Evolutionary conservation across 2,888 invertebrate genomes (phyloP).

Genomic region (Melieria crassipennis): DNA sequence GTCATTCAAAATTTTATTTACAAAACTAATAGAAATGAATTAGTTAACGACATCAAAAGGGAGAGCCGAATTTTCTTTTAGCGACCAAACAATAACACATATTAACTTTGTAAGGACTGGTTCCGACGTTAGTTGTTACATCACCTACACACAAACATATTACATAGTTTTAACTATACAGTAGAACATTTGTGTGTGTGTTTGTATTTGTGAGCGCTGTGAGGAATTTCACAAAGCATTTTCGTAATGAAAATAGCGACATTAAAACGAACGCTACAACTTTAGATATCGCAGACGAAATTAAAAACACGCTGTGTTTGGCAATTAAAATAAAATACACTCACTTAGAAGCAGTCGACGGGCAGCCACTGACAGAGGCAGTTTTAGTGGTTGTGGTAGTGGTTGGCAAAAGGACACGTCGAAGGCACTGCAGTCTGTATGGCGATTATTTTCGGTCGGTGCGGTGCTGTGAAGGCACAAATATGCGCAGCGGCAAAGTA

Average conservation of each 20-base stretch:
- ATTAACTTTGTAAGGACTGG: neutral
- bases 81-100: neutral
- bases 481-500: conserved; percentile 21
- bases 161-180: too few relatives aligned
- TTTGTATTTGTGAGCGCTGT: conserved; percentile 8
- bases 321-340: conserved; percentile 57
- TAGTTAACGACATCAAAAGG: conserved; percentile 30
- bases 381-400: too few relatives aligned
- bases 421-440: too few relatives aligned
- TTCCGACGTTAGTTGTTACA: too few relatives aligned
- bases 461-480: too few relatives aligned
- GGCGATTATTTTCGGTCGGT: too few relatives aligned
- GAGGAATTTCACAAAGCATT: conserved; percentile 47
- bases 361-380: too few relatives aligned
- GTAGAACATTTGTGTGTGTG: neutral
- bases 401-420: too few relatives aligned
- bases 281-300: conserved; percentile 52
- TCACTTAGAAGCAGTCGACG: conserved; percentile 14
- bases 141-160: too few relatives aligned
- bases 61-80: conserved; percentile 17
- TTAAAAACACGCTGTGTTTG: conserved; percentile 55
- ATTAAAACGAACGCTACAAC: conserved; percentile 58
- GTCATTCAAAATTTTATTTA: conserved; percentile 38
- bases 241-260: conserved; percentile 59
- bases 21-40: conserved; percentile 36